Conservation (phyloP, 2,797 vertebrate species). For the Eutrigla gurnardus region DNA sequence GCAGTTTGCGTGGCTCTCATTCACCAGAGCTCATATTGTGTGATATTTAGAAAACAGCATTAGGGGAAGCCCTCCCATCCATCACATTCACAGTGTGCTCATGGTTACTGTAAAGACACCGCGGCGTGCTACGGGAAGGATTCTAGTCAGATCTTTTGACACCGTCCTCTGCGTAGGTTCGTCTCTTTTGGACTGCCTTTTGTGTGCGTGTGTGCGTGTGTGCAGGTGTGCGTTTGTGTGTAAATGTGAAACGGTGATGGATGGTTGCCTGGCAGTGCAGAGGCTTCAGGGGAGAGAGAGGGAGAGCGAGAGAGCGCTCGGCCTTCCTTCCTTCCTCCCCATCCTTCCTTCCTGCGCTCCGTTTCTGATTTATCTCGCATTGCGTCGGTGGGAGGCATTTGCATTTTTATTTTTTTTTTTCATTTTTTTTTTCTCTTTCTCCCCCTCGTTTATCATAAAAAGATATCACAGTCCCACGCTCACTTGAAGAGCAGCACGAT, state of each 20-base stretch:
- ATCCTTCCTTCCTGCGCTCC: conserved; percentile 58
- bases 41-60: conserved; percentile 65
- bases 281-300: conserved; percentile 56
- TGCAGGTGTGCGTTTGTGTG: conserved; percentile 48
- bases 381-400: conserved; percentile 86
- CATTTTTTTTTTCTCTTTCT: conserved; percentile 58
- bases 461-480: conserved; percentile 87
- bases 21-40: conserved; percentile 64
- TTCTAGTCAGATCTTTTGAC: conserved; percentile 59
- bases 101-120: conserved; percentile 42
- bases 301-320: conserved; percentile 47
- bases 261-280: conserved; percentile 63
- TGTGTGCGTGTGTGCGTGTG: conserved; percentile 28
- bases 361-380: conserved; percentile 80
- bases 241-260: conserved; percentile 55
- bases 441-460: conserved; percentile 86
- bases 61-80: conserved; percentile 64
- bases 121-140: conserved; percentile 50
- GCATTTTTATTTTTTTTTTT: conserved; percentile 67
- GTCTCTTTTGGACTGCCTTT: conserved; percentile 37
- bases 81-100: conserved; percentile 29
- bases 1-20: conserved; percentile 64
- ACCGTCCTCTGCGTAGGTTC: conserved; percentile 57
- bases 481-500: conserved; percentile 81
- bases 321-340: conserved; percentile 48